Conservation (phyloP, 2,888 invertebrate genomes). For the Chrysina gloriosa region DNA sequence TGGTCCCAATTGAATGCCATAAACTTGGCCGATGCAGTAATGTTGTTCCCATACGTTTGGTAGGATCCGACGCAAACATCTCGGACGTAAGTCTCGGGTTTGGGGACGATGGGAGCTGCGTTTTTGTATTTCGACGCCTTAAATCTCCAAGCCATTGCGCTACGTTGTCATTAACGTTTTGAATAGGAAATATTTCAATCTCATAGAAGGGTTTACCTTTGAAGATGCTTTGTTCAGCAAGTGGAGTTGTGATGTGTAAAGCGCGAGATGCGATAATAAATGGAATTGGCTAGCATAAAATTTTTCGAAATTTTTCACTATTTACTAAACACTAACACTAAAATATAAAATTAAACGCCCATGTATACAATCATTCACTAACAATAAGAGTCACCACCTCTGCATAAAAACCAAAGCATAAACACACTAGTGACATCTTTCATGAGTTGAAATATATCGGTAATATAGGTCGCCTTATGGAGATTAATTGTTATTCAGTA, state of each 20-base stretch:
- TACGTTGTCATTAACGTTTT: constrained; percentile 24
- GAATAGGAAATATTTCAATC: constrained; percentile 19
- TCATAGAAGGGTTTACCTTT: constrained; percentile 15
- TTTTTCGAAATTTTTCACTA: not conserved
- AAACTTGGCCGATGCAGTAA: constrained; percentile 90
- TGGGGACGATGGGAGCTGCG: constrained; percentile 95
- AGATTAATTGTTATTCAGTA: too few species aligned
- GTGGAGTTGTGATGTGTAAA: not conserved
- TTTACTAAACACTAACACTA: not conserved
- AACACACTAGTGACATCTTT: constrained; percentile 31
- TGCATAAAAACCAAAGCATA: constrained; percentile 35
- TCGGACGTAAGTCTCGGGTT: constrained; percentile 88
- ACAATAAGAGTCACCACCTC: constrained; percentile 18
- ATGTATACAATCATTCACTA: constrained; percentile 34
- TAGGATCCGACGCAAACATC: constrained; percentile 93
- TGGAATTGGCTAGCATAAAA: constrained; percentile 16
- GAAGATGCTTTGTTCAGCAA: not conserved
- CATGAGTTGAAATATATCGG: not conserved
- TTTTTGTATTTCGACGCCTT: constrained; percentile 99
- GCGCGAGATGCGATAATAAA: not conserved
- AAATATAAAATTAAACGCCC: constrained; percentile 40
- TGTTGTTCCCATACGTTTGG: constrained; percentile 95
- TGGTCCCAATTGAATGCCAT: constrained; percentile 97
- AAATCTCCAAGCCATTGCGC: constrained; percentile 90
- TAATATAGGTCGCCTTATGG: too few species aligned